A percentile compares a stretch with the other conserved stretches of the same genome.
These are phyloP conservation scores for Morus bassanus DNA, from an alignment of 2,797 vertebrate species.

Conservation along the genomic window DNA sequence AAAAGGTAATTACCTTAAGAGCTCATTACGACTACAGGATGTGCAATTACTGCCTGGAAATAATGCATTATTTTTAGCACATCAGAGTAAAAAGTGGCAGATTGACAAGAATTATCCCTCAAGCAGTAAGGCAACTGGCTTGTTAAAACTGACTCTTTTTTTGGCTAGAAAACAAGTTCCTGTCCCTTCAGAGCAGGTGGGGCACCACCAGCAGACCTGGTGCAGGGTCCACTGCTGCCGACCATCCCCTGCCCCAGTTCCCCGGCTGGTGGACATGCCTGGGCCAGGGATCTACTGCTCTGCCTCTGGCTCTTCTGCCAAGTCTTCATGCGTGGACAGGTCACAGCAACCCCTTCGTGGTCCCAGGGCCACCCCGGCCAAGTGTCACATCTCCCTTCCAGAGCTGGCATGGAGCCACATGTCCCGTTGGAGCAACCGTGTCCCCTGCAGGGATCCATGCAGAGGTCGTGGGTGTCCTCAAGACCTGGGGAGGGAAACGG, in stretches of 20 bases:
- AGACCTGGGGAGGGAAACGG: too few species aligned
- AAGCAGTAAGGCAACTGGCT: neutral
- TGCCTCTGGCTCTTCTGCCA: neutral
- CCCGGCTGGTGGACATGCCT: neutral
- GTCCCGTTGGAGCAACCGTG: rapidly evolving
- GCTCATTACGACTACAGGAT: slow-evolving; percentile 13
- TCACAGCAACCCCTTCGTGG: neutral
- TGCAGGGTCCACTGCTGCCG: neutral
- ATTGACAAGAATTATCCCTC: neutral
- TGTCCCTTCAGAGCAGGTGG: neutral
- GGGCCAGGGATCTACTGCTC: neutral
- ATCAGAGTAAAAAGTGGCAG: neutral
- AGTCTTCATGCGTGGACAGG: rapidly evolving
- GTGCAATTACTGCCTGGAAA: slow-evolving; percentile 43
- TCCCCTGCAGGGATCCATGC: neutral
- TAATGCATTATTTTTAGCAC: slow-evolving; percentile 26
- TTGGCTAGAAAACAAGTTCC: too few species aligned
- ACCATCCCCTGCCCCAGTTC: neutral
- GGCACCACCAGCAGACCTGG: neutral
- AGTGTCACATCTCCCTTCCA: neutral
- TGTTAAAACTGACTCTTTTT: too few species aligned
- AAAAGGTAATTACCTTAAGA: slow-evolving; percentile 49
- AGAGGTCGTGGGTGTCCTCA: neutral
- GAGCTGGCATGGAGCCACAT: neutral
- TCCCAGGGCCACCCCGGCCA: neutral